phyloP scores from a whole-genome alignment of 2,888 invertebrate species.

The Iselma pallidipennis region DNA sequence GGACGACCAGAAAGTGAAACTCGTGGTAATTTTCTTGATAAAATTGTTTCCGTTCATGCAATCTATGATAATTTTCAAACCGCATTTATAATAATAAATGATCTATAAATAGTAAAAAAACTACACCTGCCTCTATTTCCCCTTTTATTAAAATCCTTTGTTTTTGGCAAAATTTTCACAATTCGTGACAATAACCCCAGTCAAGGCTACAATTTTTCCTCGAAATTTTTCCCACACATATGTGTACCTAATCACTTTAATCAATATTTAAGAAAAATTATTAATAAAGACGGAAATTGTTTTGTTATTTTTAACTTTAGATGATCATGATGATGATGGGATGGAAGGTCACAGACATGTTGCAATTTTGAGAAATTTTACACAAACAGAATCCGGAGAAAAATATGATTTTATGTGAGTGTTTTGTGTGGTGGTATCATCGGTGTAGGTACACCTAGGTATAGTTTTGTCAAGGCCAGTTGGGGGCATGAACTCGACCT shows the following conservation, averaged over 20 bases:
- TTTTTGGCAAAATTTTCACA: not conserved
- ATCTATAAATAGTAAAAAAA: not conserved
- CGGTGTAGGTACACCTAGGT: not conserved
- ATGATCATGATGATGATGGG: too few species aligned
- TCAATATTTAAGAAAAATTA: too few species aligned
- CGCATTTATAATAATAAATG: too few species aligned
- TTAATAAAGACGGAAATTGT: too few species aligned
- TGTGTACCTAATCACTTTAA: too few species aligned
- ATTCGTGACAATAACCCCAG: not conserved
- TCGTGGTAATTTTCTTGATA: not conserved
- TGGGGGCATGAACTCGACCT: not conserved
- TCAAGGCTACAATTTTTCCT: not conserved
- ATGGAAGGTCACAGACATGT: too few species aligned
- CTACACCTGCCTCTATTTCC: not conserved
- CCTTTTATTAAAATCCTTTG: too few species aligned
- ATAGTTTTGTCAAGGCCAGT: not conserved
- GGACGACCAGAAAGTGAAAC: not conserved
- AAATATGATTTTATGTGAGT: too few species aligned
- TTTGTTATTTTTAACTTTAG: too few species aligned
- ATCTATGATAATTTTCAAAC: not conserved
- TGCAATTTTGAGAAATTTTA: not conserved
- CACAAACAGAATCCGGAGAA: too few species aligned
- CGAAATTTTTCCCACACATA: not conserved
- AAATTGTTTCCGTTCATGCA: not conserved
- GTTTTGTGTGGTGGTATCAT: too few species aligned